phyloP scores from a whole-genome alignment of 1,140 invertebrate genomes.

The Drosophila mojavensis region DNA sequence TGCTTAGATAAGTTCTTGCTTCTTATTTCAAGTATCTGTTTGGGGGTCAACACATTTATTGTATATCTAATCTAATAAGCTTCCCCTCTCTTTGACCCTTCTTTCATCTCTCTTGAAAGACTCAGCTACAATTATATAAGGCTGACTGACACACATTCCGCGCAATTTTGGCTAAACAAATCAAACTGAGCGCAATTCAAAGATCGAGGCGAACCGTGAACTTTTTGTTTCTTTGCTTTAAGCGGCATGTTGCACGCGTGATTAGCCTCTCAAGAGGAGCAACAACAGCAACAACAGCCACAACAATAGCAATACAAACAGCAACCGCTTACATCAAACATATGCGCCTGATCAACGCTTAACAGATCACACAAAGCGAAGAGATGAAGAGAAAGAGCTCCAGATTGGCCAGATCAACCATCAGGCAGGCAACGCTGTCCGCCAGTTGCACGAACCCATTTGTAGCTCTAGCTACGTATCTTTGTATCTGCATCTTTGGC shows the following conservation, averaged over 20 bases:
- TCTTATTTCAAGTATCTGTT: neutral
- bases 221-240: conserved; percentile 58
- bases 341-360: conserved; percentile 63
- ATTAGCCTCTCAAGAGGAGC: conserved; percentile 57
- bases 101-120: neutral
- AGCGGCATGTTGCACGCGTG: conserved; percentile 76
- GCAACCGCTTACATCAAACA: conserved; percentile 66
- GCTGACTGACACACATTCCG: conserved; percentile 50
- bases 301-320: conserved; percentile 21
- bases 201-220: conserved; percentile 35
- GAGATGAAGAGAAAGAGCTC: conserved; percentile 32
- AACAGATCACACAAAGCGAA: conserved; percentile 52
- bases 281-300: conserved; percentile 27
- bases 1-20: too few relatives aligned
- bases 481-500: conserved; percentile 24
- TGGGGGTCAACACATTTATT: neutral
- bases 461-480: neutral
- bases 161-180: conserved; percentile 32
- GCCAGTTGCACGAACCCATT: conserved; percentile 33
- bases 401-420: conserved; percentile 39
- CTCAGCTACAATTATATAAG: conserved; percentile 8
- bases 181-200: conserved; percentile 29
- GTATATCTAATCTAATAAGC: neutral
- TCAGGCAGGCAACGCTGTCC: conserved; percentile 36
- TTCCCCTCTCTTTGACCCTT: neutral